Conservation (phyloP, 2,797 vertebrate genomes). For the Kryptopterus vitreolus region DNA sequence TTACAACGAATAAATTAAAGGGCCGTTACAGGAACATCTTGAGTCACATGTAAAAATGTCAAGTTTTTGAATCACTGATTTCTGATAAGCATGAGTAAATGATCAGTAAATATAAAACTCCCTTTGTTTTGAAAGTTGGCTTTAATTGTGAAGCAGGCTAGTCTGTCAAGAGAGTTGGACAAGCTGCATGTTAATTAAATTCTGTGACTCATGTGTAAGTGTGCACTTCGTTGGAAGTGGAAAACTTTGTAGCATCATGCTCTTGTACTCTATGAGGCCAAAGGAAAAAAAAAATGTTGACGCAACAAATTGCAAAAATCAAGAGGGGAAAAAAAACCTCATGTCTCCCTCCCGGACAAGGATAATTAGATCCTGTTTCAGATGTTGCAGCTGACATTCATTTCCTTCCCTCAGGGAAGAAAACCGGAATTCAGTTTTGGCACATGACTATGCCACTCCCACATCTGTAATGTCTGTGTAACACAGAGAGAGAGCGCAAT, state of each 20-base stretch:
- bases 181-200: background rate
- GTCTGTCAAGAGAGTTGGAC: background rate
- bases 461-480: background rate
- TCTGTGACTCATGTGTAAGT: background rate
- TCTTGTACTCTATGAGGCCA: background rate
- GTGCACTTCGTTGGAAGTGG: background rate
- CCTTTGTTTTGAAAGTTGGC: too few relatives aligned
- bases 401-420: background rate
- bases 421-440: background rate
- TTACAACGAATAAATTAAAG: background rate
- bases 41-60: background rate
- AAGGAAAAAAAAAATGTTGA: background rate
- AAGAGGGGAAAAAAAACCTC: background rate
- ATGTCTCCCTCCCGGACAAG: background rate
- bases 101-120: background rate
- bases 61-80: conserved; percentile 8
- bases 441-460: background rate
- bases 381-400: background rate
- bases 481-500: background rate
- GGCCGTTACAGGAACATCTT: background rate
- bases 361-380: background rate
- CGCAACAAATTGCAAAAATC: background rate
- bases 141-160: background rate
- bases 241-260: background rate
- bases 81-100: background rate